These are phyloP conservation scores for Drosophila gaucha DNA, from an alignment of 2,888 invertebrate species.

Conservation along the genomic window DNA sequence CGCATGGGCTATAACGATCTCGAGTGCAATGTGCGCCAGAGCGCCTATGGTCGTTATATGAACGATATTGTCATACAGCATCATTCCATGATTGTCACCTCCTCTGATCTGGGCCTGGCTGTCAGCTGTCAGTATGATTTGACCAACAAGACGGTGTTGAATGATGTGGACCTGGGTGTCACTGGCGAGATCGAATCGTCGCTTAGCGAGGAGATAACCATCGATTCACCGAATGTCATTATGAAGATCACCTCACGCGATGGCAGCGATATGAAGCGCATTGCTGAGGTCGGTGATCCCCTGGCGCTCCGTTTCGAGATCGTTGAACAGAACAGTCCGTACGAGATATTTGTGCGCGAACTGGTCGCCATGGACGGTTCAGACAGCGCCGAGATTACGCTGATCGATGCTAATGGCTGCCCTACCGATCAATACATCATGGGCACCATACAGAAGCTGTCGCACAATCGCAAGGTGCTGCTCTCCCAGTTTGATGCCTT, in stretches of 20 bases:
- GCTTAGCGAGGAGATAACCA: constrained; percentile 94
- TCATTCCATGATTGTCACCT: constrained; percentile 97
- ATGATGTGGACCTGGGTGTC: constrained; percentile 95
- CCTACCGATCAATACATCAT: constrained; percentile 97
- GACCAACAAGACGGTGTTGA: constrained; percentile 96
- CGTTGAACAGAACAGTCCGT: constrained; percentile 95
- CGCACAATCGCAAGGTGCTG: constrained; percentile 92
- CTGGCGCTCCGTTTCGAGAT: constrained; percentile 96
- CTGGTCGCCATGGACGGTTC: constrained; percentile 97
- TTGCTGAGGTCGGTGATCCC: constrained; percentile 97
- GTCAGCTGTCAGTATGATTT: constrained; percentile 97
- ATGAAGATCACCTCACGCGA: constrained; percentile 96
- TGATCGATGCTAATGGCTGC: constrained; percentile 96
- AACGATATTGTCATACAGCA: constrained; percentile 98
- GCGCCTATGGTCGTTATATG: constrained; percentile 92
- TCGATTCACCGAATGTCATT: constrained; percentile 97
- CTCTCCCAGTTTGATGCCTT: constrained; percentile 97
- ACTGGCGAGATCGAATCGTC: constrained; percentile 94
- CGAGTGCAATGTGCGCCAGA: constrained; percentile 95
- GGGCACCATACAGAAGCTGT: constrained; percentile 96
- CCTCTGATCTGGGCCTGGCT: constrained; percentile 95
- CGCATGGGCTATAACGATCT: constrained; percentile 96
- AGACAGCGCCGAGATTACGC: constrained; percentile 95
- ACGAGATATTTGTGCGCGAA: constrained; percentile 97
- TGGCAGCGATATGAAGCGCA: constrained; percentile 93